A percentile compares a stretch with the other conserved stretches of the same genome.
These are phyloP conservation scores for Drosophila atripex DNA, from an alignment of 2,888 invertebrate genomes.

Conservation along the genomic window DNA sequence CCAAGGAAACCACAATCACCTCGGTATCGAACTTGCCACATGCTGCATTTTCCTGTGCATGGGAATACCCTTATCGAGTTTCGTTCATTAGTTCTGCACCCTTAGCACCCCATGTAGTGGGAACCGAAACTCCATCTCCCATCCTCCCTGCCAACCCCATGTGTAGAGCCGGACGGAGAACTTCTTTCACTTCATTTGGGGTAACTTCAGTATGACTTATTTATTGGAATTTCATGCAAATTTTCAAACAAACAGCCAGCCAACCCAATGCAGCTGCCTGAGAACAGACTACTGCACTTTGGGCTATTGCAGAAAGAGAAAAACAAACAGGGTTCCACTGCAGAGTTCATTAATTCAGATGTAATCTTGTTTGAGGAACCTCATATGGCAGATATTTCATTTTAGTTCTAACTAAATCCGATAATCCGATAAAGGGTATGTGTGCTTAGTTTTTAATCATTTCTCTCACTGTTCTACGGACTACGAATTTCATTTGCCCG, in stretches of 20 bases:
- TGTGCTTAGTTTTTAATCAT: neutral
- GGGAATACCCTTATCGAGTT: conserved; percentile 7
- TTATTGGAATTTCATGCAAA: conserved; percentile 83
- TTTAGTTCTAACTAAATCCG: neutral
- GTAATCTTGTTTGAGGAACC: neutral
- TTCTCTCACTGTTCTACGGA: neutral
- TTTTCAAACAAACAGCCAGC: conserved; percentile 53
- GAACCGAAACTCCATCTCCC: conserved; percentile 16
- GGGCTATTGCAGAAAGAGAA: conserved; percentile 1
- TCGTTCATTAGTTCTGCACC: conserved; percentile 4
- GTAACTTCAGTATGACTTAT: conserved; percentile 77
- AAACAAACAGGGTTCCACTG: neutral
- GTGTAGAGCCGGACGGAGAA: conserved; percentile 29
- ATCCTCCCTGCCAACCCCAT: conserved; percentile 30
- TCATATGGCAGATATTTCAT: neutral
- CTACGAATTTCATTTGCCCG: no score
- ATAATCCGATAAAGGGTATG: neutral
- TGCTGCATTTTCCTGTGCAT: conserved; percentile 21
- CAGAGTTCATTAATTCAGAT: neutral
- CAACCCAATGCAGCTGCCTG: conserved; percentile 35
- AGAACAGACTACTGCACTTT: conserved; percentile 26
- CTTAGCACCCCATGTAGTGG: conserved; percentile 6
- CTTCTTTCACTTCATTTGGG: conserved; percentile 52
- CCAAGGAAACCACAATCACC: conserved; percentile 3
- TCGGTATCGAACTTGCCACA: conserved; percentile 26